Evolutionary conservation across 2,113 vertebrate species (phyloP).

Genomic region (Salvelinus alpinus): DNA sequence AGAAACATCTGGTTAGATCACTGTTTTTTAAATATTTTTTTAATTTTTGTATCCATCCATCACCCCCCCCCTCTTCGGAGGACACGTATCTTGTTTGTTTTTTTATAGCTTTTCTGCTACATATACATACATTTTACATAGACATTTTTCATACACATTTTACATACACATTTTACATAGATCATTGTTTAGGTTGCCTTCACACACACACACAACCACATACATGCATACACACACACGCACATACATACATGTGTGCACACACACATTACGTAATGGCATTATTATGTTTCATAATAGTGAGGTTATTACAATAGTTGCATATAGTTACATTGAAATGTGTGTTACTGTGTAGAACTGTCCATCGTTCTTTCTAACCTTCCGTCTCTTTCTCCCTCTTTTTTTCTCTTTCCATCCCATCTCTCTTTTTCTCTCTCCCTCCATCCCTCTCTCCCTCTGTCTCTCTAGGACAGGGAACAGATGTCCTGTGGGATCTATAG

Average conservation of each 20-base stretch:
- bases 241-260: neutral
- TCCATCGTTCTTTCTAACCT: neutral
- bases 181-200: neutral
- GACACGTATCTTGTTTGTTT: too few species aligned
- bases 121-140: too few species aligned
- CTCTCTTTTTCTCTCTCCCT: neutral
- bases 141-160: too few species aligned
- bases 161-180: conserved; percentile 30
- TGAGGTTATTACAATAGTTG: neutral
- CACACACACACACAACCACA: neutral
- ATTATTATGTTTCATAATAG: neutral
- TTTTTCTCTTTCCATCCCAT: neutral
- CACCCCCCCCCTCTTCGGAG: too few species aligned
- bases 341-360: neutral
- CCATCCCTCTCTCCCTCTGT: neutral
- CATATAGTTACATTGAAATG: neutral
- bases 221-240: neutral
- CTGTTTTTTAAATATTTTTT: neutral
- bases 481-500: conserved; percentile 89
- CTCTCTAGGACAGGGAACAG: conserved; percentile 85
- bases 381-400: neutral
- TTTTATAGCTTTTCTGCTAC: too few species aligned
- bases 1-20: conserved; percentile 82
- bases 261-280: neutral
- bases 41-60: too few species aligned